Percentiles rank a stretch among this genome's conserved stretches.
Conservation (phyloP, 1,140 invertebrate species). For the Rhopalosiphum maidis region DNA sequence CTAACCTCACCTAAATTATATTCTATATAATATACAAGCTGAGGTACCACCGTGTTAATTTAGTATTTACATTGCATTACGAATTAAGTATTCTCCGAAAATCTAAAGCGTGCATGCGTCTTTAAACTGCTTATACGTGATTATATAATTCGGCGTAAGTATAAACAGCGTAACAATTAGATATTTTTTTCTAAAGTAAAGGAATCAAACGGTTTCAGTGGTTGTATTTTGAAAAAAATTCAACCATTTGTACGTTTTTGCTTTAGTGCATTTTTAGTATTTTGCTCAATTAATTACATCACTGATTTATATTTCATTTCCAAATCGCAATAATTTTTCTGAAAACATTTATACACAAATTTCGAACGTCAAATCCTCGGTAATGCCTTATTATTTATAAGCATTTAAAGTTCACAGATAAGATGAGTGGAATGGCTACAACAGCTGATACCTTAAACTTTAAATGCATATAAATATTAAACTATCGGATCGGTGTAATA, state of each 20-base stretch:
- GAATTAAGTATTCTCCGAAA: background rate
- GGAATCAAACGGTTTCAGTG: background rate
- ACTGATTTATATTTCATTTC: background rate
- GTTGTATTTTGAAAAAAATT: background rate
- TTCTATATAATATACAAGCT: background rate
- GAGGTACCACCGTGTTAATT: background rate
- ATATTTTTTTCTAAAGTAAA: background rate
- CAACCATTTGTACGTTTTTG: background rate
- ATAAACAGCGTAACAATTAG: too few relatives aligned
- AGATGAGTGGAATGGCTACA: background rate
- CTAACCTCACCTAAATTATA: background rate
- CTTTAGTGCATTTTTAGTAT: background rate
- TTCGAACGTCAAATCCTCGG: background rate
- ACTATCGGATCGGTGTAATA: background rate
- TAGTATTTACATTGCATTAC: background rate
- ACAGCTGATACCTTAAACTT: background rate
- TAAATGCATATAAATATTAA: slow-evolving; percentile 15
- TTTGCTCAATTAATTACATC: background rate
- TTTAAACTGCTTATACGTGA: background rate
- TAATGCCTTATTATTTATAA: background rate
- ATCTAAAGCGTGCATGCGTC: background rate
- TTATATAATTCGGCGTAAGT: too few relatives aligned
- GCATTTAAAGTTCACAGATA: background rate
- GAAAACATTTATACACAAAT: background rate
- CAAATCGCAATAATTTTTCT: background rate